Conservation (phyloP, 1,140 invertebrate species). For the Drosophila ambigua region DNA sequence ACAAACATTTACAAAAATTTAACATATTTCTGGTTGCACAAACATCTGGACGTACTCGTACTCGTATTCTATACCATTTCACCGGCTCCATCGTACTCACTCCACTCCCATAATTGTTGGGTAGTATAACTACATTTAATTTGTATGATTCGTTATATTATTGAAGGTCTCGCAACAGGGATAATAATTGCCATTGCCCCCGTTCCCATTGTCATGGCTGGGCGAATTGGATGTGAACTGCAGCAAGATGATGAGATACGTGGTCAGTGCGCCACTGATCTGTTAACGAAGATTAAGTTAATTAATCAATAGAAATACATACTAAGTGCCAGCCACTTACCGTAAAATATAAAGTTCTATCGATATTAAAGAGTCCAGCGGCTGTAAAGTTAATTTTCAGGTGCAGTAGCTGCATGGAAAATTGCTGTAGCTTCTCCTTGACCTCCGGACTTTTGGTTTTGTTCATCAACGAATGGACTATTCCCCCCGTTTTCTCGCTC, state of each 20-base stretch:
- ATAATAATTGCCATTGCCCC: not conserved
- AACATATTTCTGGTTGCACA: constrained; percentile 37
- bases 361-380: constrained; percentile 80
- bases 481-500: constrained; percentile 80
- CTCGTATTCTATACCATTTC: constrained; percentile 38
- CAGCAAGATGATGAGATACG: constrained; percentile 80
- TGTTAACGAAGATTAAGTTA: constrained; percentile 8
- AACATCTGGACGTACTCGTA: constrained; percentile 48
- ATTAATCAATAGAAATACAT: not conserved
- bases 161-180: constrained; percentile 59
- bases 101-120: not conserved
- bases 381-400: constrained; percentile 82
- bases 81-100: constrained; percentile 29
- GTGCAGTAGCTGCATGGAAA: constrained; percentile 80
- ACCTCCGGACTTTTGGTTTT: constrained; percentile 73
- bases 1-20: constrained; percentile 52
- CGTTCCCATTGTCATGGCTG: constrained; percentile 9
- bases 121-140: constrained; percentile 33
- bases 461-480: constrained; percentile 77
- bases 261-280: constrained; percentile 82
- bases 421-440: constrained; percentile 79
- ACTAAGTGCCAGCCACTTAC: constrained; percentile 28
- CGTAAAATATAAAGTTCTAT: constrained; percentile 81
- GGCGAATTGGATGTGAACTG: constrained; percentile 79
- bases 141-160: constrained; percentile 61